Evolutionary conservation across 64 coral and sea anemone genomes (phyloP).

Genomic region (Montipora cactus): DNA sequence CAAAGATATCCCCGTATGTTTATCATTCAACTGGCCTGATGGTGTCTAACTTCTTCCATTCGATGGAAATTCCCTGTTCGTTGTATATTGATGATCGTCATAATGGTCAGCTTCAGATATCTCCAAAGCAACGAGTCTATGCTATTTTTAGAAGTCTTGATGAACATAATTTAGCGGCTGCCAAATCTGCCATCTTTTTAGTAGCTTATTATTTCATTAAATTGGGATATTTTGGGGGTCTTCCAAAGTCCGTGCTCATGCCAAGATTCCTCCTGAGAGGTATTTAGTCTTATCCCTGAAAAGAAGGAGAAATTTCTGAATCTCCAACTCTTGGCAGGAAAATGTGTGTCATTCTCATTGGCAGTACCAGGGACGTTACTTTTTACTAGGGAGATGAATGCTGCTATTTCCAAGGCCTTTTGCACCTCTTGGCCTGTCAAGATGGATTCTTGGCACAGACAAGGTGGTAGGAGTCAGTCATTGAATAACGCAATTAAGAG

Average conservation of each 20-base stretch:
- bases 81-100: constrained; percentile 55
- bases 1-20: too few species aligned
- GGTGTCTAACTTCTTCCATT: background rate
- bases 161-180: constrained; percentile 43
- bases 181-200: constrained; percentile 51
- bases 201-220: constrained; percentile 32
- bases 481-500: background rate
- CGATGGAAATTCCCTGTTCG: background rate
- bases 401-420: constrained; percentile 39
- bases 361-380: background rate
- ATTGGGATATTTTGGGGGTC: constrained; percentile 64
- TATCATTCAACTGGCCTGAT: too few species aligned
- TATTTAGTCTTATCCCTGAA: constrained; percentile 12
- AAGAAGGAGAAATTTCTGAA: constrained; percentile 57
- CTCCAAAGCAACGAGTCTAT: constrained; percentile 11
- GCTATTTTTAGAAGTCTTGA: background rate
- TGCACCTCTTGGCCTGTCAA: background rate
- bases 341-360: constrained; percentile 69
- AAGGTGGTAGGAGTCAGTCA: background rate
- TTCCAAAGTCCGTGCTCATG: constrained; percentile 58
- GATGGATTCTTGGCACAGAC: background rate
- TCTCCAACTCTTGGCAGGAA: constrained; percentile 54
- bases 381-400: constrained; percentile 17
- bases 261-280: background rate
- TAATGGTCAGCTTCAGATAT: constrained; percentile 58